Conservation (phyloP, 2,797 vertebrate species). For the Danio kyathit region DNA sequence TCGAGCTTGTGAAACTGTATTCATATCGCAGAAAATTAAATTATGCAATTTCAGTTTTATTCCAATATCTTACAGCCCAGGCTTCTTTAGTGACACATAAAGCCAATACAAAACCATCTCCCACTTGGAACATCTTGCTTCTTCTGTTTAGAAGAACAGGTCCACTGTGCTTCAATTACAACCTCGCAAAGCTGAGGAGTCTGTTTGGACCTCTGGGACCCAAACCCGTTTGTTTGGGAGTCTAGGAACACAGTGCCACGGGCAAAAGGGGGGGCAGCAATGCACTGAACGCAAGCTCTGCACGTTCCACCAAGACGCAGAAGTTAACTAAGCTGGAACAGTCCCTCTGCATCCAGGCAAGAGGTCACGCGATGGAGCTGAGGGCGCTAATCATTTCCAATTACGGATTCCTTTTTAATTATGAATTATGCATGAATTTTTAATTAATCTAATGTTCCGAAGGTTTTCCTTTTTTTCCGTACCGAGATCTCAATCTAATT, state of each 20-base stretch:
- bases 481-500: conserved; percentile 85
- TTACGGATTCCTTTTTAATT: conserved; percentile 88
- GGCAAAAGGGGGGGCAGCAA: conserved; percentile 68
- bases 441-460: conserved; percentile 88
- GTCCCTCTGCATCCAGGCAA: conserved; percentile 67
- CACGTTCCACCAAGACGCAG: conserved; percentile 43
- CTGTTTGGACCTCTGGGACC: conserved; percentile 75
- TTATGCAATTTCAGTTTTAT: no score
- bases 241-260: conserved; percentile 75
- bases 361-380: conserved; percentile 78
- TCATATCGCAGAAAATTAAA: no score
- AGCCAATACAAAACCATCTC: background rate
- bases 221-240: conserved; percentile 74
- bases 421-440: conserved; percentile 89
- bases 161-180: conserved; percentile 67
- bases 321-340: conserved; percentile 77
- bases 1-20: no score
- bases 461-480: conserved; percentile 69
- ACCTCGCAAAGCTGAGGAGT: conserved; percentile 74
- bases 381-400: conserved; percentile 84
- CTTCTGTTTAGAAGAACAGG: conserved; percentile 75
- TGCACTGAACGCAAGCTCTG: background rate
- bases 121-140: conserved; percentile 39
- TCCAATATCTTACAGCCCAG: no score
- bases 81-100: background rate